These are phyloP conservation scores for Hydrotaea cyrtoneurina DNA, from an alignment of 2,888 invertebrate genomes.

Conservation along the genomic window DNA sequence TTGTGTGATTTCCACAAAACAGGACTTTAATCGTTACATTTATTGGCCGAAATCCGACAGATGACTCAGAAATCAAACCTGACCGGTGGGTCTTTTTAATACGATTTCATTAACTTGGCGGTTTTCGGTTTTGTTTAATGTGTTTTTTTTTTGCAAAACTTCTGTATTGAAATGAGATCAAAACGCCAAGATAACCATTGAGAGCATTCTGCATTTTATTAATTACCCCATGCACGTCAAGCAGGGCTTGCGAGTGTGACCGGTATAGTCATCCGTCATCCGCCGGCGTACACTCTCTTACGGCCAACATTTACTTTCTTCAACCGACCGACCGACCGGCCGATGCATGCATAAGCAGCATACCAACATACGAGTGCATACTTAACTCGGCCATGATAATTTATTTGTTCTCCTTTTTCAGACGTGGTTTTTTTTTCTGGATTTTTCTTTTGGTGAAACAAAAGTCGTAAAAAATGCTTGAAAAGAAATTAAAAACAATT, in stretches of 20 bases:
- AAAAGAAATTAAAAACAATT: constrained; percentile 43
- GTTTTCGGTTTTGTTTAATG: neutral
- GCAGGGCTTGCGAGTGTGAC: neutral
- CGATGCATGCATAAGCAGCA: neutral
- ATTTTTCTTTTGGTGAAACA: neutral
- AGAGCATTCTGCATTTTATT: neutral
- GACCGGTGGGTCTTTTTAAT: too few species aligned
- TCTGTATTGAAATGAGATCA: constrained; percentile 5
- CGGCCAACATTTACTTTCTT: neutral
- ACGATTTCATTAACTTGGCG: too few species aligned
- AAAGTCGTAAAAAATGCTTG: constrained; percentile 33
- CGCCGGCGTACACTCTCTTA: neutral
- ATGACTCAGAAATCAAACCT: neutral
- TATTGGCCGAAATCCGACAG: too few species aligned
- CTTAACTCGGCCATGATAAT: constrained; percentile 9
- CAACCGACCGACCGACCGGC: neutral
- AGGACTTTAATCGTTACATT: too few species aligned
- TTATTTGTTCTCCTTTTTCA: constrained; percentile 17
- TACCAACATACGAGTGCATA: neutral
- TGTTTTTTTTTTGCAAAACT: neutral
- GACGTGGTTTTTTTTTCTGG: neutral
- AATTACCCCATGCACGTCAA: neutral
- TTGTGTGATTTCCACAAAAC: too few species aligned
- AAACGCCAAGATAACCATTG: neutral
- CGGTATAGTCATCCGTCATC: neutral